A percentile compares a stretch with the other conserved stretches of the same genome.
Evolutionary conservation across 2,888 invertebrate genomes (phyloP).

Genomic region (Sabatieria punctata): DNA sequence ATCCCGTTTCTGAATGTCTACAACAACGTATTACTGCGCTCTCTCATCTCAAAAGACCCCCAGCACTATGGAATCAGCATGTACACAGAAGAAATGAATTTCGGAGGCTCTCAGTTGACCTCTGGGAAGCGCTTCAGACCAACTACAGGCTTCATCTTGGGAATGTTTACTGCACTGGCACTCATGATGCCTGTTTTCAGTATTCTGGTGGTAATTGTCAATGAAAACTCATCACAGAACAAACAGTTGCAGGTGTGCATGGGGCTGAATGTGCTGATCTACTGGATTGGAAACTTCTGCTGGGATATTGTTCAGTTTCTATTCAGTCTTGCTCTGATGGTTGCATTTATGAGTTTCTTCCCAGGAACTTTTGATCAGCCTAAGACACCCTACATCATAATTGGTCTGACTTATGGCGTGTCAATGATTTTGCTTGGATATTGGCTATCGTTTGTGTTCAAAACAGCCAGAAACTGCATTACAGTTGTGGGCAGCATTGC

Average conservation of each 20-base stretch:
- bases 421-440: slow-evolving; percentile 4
- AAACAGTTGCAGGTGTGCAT: slow-evolving; percentile 58
- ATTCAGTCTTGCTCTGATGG: neutral
- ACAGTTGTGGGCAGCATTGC: neutral
- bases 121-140: no score
- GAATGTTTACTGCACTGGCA: neutral
- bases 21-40: neutral
- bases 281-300: slow-evolving; percentile 52
- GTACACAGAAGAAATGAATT: neutral
- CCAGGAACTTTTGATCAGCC: neutral
- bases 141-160: neutral
- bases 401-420: neutral
- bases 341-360: neutral
- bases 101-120: neutral
- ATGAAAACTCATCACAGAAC: slow-evolving; percentile 50
- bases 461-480: neutral
- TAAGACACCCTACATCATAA: neutral
- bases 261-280: slow-evolving; percentile 51
- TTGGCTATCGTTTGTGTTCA: neutral
- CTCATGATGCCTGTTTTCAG: slow-evolving; percentile 1
- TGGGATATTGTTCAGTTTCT: slow-evolving; percentile 44
- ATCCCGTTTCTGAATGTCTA: neutral
- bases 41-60: neutral
- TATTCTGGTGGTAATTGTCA: slow-evolving; percentile 40
- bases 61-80: neutral